Evolutionary conservation across 2,888 invertebrate genomes (phyloP).

Genomic region (Xanthia icteritia): DNA sequence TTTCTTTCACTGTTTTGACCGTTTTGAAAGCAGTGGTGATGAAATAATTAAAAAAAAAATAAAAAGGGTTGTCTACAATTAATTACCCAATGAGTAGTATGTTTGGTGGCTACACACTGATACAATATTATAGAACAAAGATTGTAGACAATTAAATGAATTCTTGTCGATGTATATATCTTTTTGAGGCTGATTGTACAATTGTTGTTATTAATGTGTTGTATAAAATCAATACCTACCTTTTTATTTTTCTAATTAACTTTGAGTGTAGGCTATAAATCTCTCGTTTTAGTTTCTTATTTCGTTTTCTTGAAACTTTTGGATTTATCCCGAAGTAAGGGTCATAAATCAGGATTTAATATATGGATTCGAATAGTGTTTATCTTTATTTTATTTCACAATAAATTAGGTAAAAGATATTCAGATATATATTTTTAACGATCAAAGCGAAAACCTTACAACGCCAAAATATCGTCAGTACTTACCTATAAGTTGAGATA

Average conservation of each 20-base stretch:
- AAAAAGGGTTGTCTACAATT: not conserved
- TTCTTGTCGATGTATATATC: not conserved
- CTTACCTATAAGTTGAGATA: not conserved
- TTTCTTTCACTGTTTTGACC: too few relatives aligned
- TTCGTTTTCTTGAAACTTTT: conserved; percentile 31
- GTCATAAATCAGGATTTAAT: conserved; percentile 29
- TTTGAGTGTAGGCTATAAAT: conserved; percentile 52
- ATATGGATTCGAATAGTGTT: conserved; percentile 1
- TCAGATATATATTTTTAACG: too few relatives aligned
- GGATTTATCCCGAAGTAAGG: conserved; percentile 22
- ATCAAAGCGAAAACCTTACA: not conserved
- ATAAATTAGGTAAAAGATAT: not conserved
- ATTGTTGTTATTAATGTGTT: conserved; percentile 22
- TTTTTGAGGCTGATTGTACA: not conserved
- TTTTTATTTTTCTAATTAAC: conserved; percentile 55
- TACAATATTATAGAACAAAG: not conserved
- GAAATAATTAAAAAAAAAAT: too few relatives aligned
- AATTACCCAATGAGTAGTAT: not conserved
- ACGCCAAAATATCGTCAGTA: not conserved
- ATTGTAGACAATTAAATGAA: not conserved
- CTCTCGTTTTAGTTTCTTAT: conserved; percentile 44
- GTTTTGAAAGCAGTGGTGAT: too few relatives aligned
- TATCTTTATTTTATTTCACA: conserved; percentile 1
- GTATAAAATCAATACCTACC: conserved; percentile 37
- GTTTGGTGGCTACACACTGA: not conserved